Percentiles rank a stretch among this genome's conserved stretches.
Evolutionary conservation across 2,797 vertebrate species (phyloP).

Genomic region (Onychomys torridus): DNA sequence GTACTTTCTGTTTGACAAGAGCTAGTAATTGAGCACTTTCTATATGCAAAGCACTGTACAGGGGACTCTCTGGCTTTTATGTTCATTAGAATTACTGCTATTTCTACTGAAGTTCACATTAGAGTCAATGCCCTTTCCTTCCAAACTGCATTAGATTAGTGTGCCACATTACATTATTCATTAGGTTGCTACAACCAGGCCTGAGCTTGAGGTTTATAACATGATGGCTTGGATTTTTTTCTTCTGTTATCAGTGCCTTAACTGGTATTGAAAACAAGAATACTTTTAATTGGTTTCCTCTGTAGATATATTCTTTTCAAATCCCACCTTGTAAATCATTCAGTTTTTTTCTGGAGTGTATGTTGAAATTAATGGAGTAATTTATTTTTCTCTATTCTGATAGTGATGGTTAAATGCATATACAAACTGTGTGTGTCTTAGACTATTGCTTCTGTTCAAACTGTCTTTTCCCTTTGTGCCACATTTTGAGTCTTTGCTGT

Average conservation of each 20-base stretch:
- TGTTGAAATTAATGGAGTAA: neutral
- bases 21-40: constrained; percentile 7
- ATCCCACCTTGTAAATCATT: neutral
- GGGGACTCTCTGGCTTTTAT: neutral
- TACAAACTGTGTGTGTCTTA: neutral
- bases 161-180: constrained; percentile 8
- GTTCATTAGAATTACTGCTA: constrained; percentile 24
- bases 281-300: neutral
- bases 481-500: neutral
- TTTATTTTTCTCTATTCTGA: neutral
- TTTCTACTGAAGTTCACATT: neutral
- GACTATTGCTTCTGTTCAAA: neutral
- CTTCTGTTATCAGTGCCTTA: neutral
- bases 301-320: constrained; percentile 44
- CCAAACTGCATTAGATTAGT: neutral
- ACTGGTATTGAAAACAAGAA: neutral
- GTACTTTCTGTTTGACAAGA: neutral
- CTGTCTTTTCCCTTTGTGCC: constrained; percentile 10
- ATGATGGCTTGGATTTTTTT: constrained; percentile 7
- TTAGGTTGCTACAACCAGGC: neutral
- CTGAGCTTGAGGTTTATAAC: constrained; percentile 6
- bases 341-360: constrained; percentile 1
- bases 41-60: neutral
- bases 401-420: constrained; percentile 7
- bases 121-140: neutral